Base-by-base conservation (phyloP, 2,113 vertebrate species). In the Ciconia boyciana region DNA sequence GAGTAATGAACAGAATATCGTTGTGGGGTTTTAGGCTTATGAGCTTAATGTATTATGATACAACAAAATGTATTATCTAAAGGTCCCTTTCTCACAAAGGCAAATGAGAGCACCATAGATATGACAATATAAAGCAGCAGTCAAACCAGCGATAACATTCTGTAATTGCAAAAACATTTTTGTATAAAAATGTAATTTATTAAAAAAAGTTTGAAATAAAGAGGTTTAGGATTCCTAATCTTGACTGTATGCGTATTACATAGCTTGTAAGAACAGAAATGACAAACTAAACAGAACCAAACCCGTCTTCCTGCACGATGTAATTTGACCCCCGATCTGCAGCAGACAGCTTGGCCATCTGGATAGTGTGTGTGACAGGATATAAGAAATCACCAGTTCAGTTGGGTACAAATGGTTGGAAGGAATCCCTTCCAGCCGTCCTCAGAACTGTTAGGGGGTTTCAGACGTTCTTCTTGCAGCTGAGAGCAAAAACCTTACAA, bases 41-140 rank as follows among this genome's bases (percentile, higher is more conserved):
- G 24, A 89, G 72, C 64, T 95, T 96, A 90, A 94, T n/a, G 62
- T 54, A 88, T 88, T 90, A 83, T 29, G 57, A 62, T 80, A 88
- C n/a, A 90, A 90, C 32, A 83, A 65, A 93, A 86, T 31, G 25
- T 80, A 86, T 92, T 93, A 88, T 54, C 83, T 70, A 74, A 81
- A 80, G 58, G 70, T 89, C 61, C 41, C 34, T 77, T 91, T 76
- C 39, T 87, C 74, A 79, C 36, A 79, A 91, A 92, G 48, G 48
- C 44, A 72, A 91, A 87, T 6, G 62, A 79, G 10, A 76, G 12
- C 54, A 72, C 28, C 44, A 49, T 1, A 87, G 64, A 65, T 61
- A 80, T 0, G 3, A 29, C 32, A 87, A 87, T 13, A 52, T 8
- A 91, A 91, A 92, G 48, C 68, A 69, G 48, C 34, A 87, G 54